Percentiles rank a stretch among this genome's conserved stretches.
Conservation (phyloP, 1,140 invertebrate genomes). For the Calliopsis andreniformis region DNA sequence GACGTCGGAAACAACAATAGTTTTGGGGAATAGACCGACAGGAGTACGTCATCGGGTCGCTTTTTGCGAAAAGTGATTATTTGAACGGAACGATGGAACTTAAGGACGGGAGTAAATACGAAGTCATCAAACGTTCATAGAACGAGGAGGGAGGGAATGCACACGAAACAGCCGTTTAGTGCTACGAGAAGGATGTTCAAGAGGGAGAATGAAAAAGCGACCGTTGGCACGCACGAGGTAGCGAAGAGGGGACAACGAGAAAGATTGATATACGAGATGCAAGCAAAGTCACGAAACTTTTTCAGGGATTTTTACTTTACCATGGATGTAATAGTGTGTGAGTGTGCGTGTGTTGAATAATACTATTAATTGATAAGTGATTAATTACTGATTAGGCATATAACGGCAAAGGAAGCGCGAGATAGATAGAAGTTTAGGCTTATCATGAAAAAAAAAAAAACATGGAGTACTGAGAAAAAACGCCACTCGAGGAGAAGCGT, state of each 20-base stretch:
- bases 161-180: constrained; percentile 42
- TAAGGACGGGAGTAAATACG: background rate
- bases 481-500: background rate
- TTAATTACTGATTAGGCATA: constrained; percentile 72
- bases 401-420: constrained; percentile 56
- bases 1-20: constrained; percentile 31
- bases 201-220: constrained; percentile 53
- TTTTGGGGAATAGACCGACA: constrained; percentile 9
- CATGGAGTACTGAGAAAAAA: constrained; percentile 1
- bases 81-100: background rate
- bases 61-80: constrained; percentile 39
- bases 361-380: constrained; percentile 79
- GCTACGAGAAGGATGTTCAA: constrained; percentile 47
- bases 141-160: background rate
- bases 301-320: constrained; percentile 79
- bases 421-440: constrained; percentile 53
- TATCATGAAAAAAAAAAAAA: constrained; percentile 43
- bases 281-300: constrained; percentile 68
- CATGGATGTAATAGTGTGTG: constrained; percentile 79
- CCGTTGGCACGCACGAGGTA: constrained; percentile 35
- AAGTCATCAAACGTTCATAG: background rate
- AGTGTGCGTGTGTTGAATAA: constrained; percentile 79
- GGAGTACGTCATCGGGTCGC: constrained; percentile 42
- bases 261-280: constrained; percentile 22
- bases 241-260: constrained; percentile 25